Conservation (phyloP, 2,888 invertebrate species). For the Euphydryas editha region DNA sequence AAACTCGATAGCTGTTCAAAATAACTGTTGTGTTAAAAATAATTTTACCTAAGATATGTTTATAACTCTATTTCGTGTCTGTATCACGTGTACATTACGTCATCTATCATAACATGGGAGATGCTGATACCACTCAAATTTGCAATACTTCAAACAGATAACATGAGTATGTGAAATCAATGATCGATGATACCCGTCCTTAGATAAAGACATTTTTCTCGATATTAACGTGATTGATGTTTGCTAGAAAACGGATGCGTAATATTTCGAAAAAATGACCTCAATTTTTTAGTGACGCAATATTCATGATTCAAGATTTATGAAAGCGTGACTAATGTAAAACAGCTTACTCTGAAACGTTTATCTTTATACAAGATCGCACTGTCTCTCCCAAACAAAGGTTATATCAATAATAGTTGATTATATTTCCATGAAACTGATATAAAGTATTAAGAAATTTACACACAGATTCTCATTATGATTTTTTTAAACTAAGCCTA, state of each 20-base stretch:
- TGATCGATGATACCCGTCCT: slow-evolving; percentile 26
- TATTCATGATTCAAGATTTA: slow-evolving; percentile 15
- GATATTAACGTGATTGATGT: slow-evolving; percentile 30
- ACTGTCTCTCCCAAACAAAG: slow-evolving; percentile 14
- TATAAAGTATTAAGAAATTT: background rate
- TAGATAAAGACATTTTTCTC: slow-evolving; percentile 23
- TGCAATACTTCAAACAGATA: slow-evolving; percentile 16
- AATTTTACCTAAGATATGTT: background rate
- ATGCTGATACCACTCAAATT: background rate
- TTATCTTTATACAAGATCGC: background rate
- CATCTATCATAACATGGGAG: background rate
- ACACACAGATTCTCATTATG: too few species aligned
- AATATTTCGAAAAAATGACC: slow-evolving; percentile 18
- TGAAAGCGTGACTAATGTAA: slow-evolving; percentile 4
- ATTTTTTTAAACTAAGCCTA: too few species aligned
- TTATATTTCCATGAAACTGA: background rate
- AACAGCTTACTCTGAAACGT: slow-evolving; percentile 12
- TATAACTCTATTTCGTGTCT: background rate
- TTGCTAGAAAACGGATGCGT: slow-evolving; percentile 13
- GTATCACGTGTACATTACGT: background rate
- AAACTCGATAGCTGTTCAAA: background rate
- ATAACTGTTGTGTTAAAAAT: background rate
- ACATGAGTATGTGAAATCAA: slow-evolving; percentile 17
- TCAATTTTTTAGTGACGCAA: slow-evolving; percentile 8
- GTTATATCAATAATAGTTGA: background rate